Evolutionary conservation across 2,797 vertebrate species (phyloP), one percentile per base, ranked within the genome.

Genomic region (Centroberyx gerrardi): DNA sequence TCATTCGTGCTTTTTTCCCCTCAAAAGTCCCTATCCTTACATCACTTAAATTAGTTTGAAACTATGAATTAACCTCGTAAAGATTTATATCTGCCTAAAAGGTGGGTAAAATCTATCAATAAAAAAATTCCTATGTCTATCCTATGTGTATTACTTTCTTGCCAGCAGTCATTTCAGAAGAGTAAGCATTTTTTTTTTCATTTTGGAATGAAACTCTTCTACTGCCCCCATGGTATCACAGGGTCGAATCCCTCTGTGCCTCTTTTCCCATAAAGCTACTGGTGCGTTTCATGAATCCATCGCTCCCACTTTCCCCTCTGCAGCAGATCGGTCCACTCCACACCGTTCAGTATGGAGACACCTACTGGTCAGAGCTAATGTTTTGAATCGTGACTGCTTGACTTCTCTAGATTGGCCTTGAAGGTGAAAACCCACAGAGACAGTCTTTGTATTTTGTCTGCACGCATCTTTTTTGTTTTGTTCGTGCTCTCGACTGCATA

Each of bases 321-420:
- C 77, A 65, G 73, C 58, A 14, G 55, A 67, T 22, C 22, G 22
- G 22, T 22, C 22, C 22, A 22, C 22, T 22, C 22, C 77, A 53
- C 27, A 7, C 17, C 58, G 66, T 64, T 77, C 72, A 68, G 71
- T 4, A 56, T 14, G 63, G 76, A 81, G 81, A 75, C 73, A 68
- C 54, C 78, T 83, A 81, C 82, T 64, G 82, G 82, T 56, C 62
- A 78, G 65, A 81, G 64, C 13, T 2, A 13, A 13, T 40, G n/a
- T 4, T 10, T n/a, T 40, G 38, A n/a, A n/a, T 52, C 13, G 44
- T n/a, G 6, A 10, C 33, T 31, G 17, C 8, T 17, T 36, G 27
- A 59, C 49, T 27, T 42, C 40, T 6, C 18, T 36, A 4, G 38
- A 40, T 40, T 18, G 55, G 63, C 83, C 81, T 83, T 87, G 74